Percentiles rank a stretch among this genome's conserved stretches.
Conservation (phyloP, 2,888 invertebrate genomes). For the Sphaerophoria rueppellii region DNA sequence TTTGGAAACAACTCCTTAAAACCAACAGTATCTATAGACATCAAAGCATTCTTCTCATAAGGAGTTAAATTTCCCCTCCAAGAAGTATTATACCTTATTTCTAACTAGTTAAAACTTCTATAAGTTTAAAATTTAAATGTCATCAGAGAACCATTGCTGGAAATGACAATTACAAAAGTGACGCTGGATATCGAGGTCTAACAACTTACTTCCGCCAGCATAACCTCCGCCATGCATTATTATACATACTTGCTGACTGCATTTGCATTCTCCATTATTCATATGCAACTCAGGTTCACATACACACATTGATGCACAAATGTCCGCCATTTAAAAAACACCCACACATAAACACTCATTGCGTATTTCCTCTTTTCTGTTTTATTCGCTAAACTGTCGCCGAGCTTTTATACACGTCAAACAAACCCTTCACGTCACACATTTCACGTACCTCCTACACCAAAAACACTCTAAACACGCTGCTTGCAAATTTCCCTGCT, state of each 20-base stretch:
- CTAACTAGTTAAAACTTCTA: no score
- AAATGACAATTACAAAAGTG: slow-evolving; percentile 35
- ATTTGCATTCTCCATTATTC: no score
- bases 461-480: no score
- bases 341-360: slow-evolving; percentile 9
- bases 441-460: slow-evolving; percentile 17
- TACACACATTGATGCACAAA: slow-evolving; percentile 13
- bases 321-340: slow-evolving; percentile 26
- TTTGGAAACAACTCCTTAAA: no score
- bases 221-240: no score
- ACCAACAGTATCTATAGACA: no score
- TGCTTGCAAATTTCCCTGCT: slow-evolving; percentile 45
- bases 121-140: no score
- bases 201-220: slow-evolving; percentile 13
- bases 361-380: slow-evolving; percentile 34
- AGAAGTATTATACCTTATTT: no score
- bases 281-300: not conserved
- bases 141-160: not conserved
- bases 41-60: no score
- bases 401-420: slow-evolving; percentile 40
- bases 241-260: no score
- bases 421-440: slow-evolving; percentile 48
- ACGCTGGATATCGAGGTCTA: not conserved
- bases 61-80: no score
- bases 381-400: slow-evolving; percentile 35